phyloP scores from a whole-genome alignment of 2,888 invertebrate genomes.

The Hylaea fasciaria region DNA sequence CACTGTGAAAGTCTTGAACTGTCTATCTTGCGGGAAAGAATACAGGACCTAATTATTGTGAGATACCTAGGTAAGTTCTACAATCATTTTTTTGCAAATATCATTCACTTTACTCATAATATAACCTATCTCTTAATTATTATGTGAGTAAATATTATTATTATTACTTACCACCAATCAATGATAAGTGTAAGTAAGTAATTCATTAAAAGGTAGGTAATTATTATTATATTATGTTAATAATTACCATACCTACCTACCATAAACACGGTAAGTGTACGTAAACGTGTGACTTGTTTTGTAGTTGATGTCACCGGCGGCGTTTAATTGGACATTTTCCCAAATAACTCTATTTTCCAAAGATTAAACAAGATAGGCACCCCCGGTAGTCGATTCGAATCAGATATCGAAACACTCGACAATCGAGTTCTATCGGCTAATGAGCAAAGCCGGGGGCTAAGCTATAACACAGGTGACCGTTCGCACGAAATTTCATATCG shows the following conservation, averaged over 20 bases:
- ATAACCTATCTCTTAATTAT: too few relatives aligned
- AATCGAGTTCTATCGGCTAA: slow-evolving; percentile 53
- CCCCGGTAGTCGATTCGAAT: slow-evolving; percentile 63
- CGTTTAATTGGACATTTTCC: slow-evolving; percentile 34
- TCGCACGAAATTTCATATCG: slow-evolving; percentile 33
- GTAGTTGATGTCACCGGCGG: slow-evolving; percentile 4
- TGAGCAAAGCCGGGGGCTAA: slow-evolving; percentile 76
- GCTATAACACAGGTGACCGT: slow-evolving; percentile 40
- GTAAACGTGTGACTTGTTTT: too few relatives aligned
- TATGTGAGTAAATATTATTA: too few relatives aligned
- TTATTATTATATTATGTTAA: too few relatives aligned
- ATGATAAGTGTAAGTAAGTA: too few relatives aligned
- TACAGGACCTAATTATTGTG: background rate
- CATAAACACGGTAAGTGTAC: background rate
- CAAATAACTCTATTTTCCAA: slow-evolving; percentile 44
- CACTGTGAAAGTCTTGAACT: slow-evolving; percentile 24
- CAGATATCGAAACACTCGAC: slow-evolving; percentile 67
- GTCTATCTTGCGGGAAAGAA: slow-evolving; percentile 1
- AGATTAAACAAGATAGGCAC: slow-evolving; percentile 56
- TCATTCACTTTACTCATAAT: too few relatives aligned
- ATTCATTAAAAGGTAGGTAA: too few relatives aligned
- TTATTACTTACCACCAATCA: too few relatives aligned
- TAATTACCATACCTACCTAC: too few relatives aligned
- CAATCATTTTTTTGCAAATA: too few relatives aligned
- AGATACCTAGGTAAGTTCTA: too few relatives aligned